Base-by-base conservation (phyloP, 2,113 vertebrate species). In the Nansenia antarctica region DNA sequence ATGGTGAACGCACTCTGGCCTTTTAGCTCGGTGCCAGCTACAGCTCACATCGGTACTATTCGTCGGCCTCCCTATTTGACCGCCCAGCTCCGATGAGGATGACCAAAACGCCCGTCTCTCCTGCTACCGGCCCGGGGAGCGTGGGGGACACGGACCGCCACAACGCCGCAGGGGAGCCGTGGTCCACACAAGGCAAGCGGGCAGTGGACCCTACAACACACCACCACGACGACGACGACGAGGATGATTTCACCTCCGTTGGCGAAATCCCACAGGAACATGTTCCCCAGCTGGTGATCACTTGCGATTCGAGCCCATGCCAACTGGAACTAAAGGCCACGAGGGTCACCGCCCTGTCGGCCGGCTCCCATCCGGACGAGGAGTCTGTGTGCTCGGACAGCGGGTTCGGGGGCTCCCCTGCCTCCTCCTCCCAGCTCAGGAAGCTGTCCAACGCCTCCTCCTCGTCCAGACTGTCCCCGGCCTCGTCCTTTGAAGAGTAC, bases 401-500 rank as follows among this genome's bases (percentile, higher is more conserved):
- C 66, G 84, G 86, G 5, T 81, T 79, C 27, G 79, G 84, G 1
- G 77, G 82, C 7, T 84, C 85, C 22, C 81, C 77, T 0, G 73
- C 74, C 0, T 82, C 84, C 1, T n/a, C n/a, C 76, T 82, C 1
- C 63, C 70, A 26, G n/a, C 72, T 85, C 5, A 80, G 85, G 11
- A 83, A 85, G 52, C 69, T 87, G 15, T 87, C 87, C 3, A 86
- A 78, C 62, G 84, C 84, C 8, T 89, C 88, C 8, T 89, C 88
- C 3, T 88, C 83, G 1, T 64, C 61, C 0, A 87, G 87, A 31
- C 86, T 91, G n/a, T 93, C 91, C 2, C 92, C 91, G 12, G 88
- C 92, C 54, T 92, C 91, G 4, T 93, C 89, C 42, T 93, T 92
- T 29, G 91, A 93, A 62, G 91, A 92, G 30, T 92, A 88, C 9